phyloP scores from a whole-genome alignment of 92 coral and sea anemone genomes.

The Meandrina meandrites region DNA sequence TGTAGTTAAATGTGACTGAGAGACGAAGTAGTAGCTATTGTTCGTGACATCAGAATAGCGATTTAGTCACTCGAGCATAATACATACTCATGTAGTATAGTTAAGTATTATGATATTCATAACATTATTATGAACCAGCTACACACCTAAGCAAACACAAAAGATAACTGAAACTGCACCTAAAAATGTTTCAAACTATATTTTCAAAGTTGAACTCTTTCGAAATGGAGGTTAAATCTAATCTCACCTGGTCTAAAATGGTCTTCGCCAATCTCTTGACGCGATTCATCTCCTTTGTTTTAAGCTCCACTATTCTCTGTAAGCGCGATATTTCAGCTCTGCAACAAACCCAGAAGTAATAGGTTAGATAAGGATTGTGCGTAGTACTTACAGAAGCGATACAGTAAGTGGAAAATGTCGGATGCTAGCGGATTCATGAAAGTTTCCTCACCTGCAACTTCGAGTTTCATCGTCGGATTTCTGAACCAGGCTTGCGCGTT shows the following conservation, averaged over 20 bases:
- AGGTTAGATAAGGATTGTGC: too few species aligned
- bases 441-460: slow-evolving; percentile 63
- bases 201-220: neutral
- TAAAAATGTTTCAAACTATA: too few species aligned
- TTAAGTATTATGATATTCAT: too few species aligned
- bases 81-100: too few species aligned
- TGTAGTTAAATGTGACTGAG: too few species aligned
- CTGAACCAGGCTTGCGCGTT: slow-evolving; percentile 70
- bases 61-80: too few species aligned
- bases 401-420: neutral
- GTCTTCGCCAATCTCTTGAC: slow-evolving; percentile 94
- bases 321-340: slow-evolving; percentile 93
- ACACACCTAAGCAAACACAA: too few species aligned
- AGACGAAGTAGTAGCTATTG: too few species aligned
- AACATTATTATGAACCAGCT: too few species aligned
- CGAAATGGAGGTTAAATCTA: neutral
- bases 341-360: slow-evolving; percentile 13
- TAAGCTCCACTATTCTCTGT: slow-evolving; percentile 80
- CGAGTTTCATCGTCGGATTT: slow-evolving; percentile 72
- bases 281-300: slow-evolving; percentile 94
- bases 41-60: too few species aligned
- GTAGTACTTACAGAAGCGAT: neutral
- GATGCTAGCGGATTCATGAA: neutral
- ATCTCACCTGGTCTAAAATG: slow-evolving; percentile 89
- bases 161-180: too few species aligned